Conservation (phyloP, 2,797 vertebrate species). For the Gallinago stenura region DNA sequence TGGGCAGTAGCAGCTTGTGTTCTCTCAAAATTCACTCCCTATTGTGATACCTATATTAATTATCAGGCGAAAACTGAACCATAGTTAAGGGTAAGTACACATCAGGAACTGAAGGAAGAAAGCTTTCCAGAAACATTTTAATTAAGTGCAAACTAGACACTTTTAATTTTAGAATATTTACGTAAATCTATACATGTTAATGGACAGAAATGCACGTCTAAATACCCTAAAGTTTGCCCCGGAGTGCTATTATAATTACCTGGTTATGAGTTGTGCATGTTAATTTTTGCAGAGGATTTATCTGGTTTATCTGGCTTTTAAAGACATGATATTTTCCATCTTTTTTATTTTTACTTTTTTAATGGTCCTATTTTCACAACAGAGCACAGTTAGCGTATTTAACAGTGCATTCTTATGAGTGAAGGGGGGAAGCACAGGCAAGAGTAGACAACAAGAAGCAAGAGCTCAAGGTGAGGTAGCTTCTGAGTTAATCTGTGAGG, state of each 20-base stretch:
- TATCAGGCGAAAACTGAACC: neutral
- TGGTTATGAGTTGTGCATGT: neutral
- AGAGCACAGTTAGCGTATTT: neutral
- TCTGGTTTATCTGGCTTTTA: slow-evolving; percentile 56
- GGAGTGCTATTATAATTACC: slow-evolving; percentile 23
- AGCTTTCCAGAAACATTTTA: slow-evolving; percentile 8
- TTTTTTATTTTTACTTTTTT: neutral
- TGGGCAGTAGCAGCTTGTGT: neutral
- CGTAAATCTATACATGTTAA: slow-evolving; percentile 3
- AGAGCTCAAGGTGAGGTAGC: slow-evolving; percentile 23
- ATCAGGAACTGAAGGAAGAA: neutral
- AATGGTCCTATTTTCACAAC: slow-evolving; percentile 32
- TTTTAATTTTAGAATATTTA: slow-evolving; percentile 37
- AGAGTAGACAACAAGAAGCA: slow-evolving; percentile 30
- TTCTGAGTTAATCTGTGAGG: neutral
- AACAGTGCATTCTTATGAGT: neutral
- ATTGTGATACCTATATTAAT: neutral
- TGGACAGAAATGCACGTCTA: slow-evolving; percentile 17
- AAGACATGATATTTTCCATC: neutral
- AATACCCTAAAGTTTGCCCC: slow-evolving; percentile 44
- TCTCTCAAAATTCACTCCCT: neutral
- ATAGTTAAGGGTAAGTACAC: neutral
- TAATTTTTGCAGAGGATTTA: slow-evolving; percentile 43
- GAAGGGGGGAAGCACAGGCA: neutral
- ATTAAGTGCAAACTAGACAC: slow-evolving; percentile 21